phyloP scores from a whole-genome alignment of 2,113 vertebrate genomes.

The Progne subis region DNA sequence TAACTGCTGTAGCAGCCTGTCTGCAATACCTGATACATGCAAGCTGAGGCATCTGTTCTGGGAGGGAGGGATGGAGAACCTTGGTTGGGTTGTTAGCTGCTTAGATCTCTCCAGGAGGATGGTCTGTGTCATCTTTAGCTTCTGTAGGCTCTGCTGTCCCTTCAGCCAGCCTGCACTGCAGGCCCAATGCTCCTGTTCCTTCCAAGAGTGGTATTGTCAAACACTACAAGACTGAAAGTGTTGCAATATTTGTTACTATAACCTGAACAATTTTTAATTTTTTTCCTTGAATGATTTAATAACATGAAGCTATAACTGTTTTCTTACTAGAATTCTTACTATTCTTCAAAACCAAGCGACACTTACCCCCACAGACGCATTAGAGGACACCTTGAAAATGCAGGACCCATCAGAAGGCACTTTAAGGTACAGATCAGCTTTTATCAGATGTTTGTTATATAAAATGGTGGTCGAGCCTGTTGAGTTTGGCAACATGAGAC shows the following conservation, averaged over 20 bases:
- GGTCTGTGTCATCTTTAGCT: background rate
- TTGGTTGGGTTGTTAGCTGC: background rate
- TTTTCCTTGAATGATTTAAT: background rate
- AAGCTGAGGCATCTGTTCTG: background rate
- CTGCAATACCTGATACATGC: background rate
- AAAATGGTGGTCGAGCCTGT: background rate
- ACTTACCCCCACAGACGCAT: constrained; percentile 26
- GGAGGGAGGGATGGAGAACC: background rate
- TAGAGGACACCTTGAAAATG: constrained; percentile 58
- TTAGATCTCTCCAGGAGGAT: background rate
- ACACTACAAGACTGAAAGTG: background rate
- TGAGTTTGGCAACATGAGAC: background rate
- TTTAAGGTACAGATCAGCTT: constrained; percentile 68
- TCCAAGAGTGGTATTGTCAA: background rate
- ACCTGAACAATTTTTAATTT: background rate
- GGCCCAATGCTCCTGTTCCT: background rate
- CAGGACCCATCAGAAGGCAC: constrained; percentile 53
- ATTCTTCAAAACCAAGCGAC: constrained; percentile 54
- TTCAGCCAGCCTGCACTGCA: background rate
- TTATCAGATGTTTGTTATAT: background rate
- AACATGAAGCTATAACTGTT: constrained; percentile 3
- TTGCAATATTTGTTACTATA: background rate
- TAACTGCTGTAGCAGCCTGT: background rate
- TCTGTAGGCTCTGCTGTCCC: background rate
- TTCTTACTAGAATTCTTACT: constrained; percentile 63